Evolutionary conservation across 1,140 invertebrate genomes (phyloP), one percentile per base, ranked within the genome.

Genomic region (Rhopalosiphum maidis): DNA sequence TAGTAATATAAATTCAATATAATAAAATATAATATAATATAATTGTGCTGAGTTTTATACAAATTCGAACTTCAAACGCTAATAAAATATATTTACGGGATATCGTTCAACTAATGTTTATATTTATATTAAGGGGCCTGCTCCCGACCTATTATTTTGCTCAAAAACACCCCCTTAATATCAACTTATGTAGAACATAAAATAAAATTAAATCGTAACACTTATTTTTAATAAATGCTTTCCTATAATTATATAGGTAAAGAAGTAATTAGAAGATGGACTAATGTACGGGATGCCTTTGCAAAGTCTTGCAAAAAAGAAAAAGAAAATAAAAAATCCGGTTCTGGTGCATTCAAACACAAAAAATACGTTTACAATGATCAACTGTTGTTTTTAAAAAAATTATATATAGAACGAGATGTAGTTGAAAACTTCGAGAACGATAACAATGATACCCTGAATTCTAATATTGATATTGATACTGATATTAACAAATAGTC

Each of bases 231-330:
- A 54, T 54, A 23, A 54, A 54, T 54, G 54, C 0, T 54, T 54
- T 54, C 54, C 54, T 54, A 54, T 54, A 54, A 54, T 54, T 54
- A 54, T 54, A 87, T 90, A 94, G 90, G 94, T 87, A 93, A 91
- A 54, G 41, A 55, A 94, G 94, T 94, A 88, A 94, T 91, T 83
- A 94, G 93, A 90, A 91, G 94, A 91, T 94, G 93, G 94, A 86
- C n/a, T 37, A 94, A 94, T 94, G 90, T 94, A 93, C 88, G 91
- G 37, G 94, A 94, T 94, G 93, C 90, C 25, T 94, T 93, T 77
- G 92, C 77, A 37, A 94, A 93, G 83, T 94, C 83, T 85, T 94
- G 90, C 46, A 94, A 87, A 88, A 90, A 94, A 48, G n/a, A 93
- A 48, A 94, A 94, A 91, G 90, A 94, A 46, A 87, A 43, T 55